Conservation (phyloP, 2,113 vertebrate genomes). For the Cryptotis parvus region DNA sequence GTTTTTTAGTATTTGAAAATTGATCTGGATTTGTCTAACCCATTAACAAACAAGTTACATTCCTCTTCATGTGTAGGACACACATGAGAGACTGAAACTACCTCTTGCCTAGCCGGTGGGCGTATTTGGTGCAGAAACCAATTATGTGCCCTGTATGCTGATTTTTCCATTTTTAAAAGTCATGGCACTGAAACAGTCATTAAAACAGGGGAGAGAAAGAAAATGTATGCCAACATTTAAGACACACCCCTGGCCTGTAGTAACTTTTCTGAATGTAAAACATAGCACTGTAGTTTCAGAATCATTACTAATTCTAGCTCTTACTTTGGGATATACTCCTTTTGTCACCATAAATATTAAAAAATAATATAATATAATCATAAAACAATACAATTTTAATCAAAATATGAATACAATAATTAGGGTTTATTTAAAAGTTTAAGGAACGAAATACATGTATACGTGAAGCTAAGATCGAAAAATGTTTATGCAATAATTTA, state of each 20-base stretch:
- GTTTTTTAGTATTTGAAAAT: no score
- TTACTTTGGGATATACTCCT: slow-evolving; percentile 9
- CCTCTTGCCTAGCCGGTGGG: no score
- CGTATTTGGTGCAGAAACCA: no score
- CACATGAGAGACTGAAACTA: no score
- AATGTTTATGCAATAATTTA: slow-evolving; percentile 8
- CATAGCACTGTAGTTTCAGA: not conserved
- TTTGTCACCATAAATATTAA: not conserved
- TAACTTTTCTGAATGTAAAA: not conserved
- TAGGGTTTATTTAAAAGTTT: not conserved
- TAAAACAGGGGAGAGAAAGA: no score
- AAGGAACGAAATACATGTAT: not conserved
- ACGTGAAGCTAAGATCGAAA: not conserved
- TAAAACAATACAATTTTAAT: not conserved
- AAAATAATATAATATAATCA: not conserved
- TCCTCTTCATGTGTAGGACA: no score
- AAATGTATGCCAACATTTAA: not conserved
- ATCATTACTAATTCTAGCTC: not conserved
- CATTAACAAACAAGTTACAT: no score
- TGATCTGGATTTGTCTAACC: no score
- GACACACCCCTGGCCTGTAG: not conserved
- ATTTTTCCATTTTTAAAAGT: no score
- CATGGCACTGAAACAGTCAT: no score
- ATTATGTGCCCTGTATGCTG: no score
- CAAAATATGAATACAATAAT: not conserved